Evolutionary conservation across 1,140 invertebrate genomes (phyloP).

Genomic region (Plodia interpunctella): DNA sequence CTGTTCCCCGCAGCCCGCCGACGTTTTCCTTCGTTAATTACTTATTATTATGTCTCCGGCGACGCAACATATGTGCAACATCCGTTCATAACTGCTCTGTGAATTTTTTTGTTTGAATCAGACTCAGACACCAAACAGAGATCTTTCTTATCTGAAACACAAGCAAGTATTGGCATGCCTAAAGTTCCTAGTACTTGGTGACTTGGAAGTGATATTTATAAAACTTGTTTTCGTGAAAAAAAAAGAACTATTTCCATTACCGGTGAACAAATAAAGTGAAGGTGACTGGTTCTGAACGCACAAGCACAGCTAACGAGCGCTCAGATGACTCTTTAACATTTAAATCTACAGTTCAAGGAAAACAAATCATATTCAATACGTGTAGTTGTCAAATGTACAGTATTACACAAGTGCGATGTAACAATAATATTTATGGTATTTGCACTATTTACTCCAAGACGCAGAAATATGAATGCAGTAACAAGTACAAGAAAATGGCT

Average conservation of each 20-base stretch:
- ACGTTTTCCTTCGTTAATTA: constrained; percentile 57
- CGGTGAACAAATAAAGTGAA: no score
- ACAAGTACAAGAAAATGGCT: no score
- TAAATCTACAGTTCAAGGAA: background rate
- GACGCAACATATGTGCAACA: constrained; percentile 69
- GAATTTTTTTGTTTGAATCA: background rate
- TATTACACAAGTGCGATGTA: background rate
- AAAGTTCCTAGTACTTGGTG: no score
- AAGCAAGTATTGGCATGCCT: no score
- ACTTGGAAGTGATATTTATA: no score
- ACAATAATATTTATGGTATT: background rate
- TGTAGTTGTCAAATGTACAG: background rate
- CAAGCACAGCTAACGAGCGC: no score
- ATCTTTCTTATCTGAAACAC: no score
- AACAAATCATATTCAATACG: background rate
- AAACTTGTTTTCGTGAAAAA: no score
- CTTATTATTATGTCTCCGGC: constrained; percentile 61
- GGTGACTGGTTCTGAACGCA: no score
- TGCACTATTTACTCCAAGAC: background rate
- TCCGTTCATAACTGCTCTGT: constrained; percentile 40
- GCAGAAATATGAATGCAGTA: no score
- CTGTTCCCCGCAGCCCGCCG: constrained; percentile 25
- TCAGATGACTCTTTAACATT: background rate
- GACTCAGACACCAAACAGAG: no score
- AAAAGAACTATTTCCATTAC: no score